phyloP scores from a whole-genome alignment of 2,888 invertebrate genomes.

The Coenonympha glycerion region DNA sequence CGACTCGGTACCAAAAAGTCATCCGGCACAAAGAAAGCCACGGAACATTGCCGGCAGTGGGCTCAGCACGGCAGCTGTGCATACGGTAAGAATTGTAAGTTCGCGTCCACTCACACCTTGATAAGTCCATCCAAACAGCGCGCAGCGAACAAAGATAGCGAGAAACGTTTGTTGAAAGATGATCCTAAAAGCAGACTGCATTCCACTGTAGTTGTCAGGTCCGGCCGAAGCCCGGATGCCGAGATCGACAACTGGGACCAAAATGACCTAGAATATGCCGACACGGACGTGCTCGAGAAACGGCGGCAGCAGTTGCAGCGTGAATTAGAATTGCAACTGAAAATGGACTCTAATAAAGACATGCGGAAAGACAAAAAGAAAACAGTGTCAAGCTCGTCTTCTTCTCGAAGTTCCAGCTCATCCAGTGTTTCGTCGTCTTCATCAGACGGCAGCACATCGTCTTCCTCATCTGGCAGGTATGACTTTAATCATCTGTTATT shows the following conservation, averaged over 20 bases:
- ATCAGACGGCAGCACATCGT: constrained; percentile 80
- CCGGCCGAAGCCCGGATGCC: constrained; percentile 77
- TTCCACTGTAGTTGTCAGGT: constrained; percentile 78
- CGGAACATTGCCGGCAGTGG: constrained; percentile 86
- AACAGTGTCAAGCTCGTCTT: constrained; percentile 81
- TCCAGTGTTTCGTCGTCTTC: constrained; percentile 80
- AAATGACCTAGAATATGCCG: constrained; percentile 86
- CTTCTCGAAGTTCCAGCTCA: constrained; percentile 79
- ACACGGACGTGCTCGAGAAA: constrained; percentile 86
- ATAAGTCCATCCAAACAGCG: constrained; percentile 85
- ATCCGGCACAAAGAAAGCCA: constrained; percentile 72
- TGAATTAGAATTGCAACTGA: constrained; percentile 85
- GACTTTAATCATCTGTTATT: background rate
- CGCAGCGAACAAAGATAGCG: constrained; percentile 79
- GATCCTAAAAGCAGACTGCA: constrained; percentile 79
- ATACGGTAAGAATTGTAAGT: constrained; percentile 86
- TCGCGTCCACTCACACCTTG: constrained; percentile 82
- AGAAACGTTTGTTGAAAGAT: constrained; percentile 74
- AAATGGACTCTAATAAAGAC: constrained; percentile 81
- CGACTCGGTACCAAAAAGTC: constrained; percentile 85
- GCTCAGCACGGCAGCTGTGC: constrained; percentile 85
- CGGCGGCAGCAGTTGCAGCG: constrained; percentile 83
- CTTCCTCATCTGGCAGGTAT: constrained; percentile 75
- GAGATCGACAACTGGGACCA: constrained; percentile 87
- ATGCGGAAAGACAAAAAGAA: constrained; percentile 82